These are phyloP conservation scores for Aldrovandia affinis DNA, from an alignment of 2,797 vertebrate genomes.

Conservation along the genomic window DNA sequence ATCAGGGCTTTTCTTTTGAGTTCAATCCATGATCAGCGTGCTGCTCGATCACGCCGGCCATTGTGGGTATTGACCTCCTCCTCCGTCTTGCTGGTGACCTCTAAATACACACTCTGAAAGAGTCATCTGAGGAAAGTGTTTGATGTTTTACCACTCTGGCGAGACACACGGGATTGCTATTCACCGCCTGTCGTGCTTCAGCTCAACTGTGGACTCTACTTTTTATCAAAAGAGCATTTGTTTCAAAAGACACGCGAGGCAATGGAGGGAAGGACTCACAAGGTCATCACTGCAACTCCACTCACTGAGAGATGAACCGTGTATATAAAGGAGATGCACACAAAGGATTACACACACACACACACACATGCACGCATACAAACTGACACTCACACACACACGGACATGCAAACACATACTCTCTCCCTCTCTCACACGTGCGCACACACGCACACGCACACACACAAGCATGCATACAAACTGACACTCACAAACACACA, in stretches of 20 bases:
- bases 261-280: background rate
- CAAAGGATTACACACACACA: too few species aligned
- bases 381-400: constrained; percentile 44
- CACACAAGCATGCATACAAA: too few species aligned
- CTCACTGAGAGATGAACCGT: background rate
- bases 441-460: constrained; percentile 52
- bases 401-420: constrained; percentile 53
- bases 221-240: background rate
- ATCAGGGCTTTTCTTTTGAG: background rate
- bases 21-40: background rate
- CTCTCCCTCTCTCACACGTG: too few species aligned
- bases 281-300: background rate
- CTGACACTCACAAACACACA: constrained; percentile 44
- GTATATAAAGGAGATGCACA: constrained; percentile 7
- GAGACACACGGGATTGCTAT: background rate
- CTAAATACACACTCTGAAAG: background rate
- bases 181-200: background rate
- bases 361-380: constrained; percentile 50
- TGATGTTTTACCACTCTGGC: background rate
- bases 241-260: background rate
- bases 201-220: background rate
- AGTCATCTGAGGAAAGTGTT: background rate
- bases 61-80: background rate
- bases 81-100: background rate
- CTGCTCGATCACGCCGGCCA: background rate